These are phyloP conservation scores for Camponotus floridanus DNA, from an alignment of 1,140 invertebrate species.

Conservation along the genomic window DNA sequence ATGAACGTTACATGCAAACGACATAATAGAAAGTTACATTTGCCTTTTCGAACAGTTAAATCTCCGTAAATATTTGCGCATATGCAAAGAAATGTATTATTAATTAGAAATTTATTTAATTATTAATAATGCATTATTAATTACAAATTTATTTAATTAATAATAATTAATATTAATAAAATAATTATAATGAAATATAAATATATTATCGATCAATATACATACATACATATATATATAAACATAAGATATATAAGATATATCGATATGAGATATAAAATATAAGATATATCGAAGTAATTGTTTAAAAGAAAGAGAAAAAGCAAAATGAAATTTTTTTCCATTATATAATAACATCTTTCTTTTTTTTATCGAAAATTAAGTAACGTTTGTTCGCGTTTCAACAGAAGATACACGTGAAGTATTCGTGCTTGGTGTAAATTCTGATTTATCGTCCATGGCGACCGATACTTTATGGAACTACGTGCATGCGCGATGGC, in stretches of 20 bases:
- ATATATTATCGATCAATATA: neutral
- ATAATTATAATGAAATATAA: too few relatives aligned
- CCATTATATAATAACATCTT: neutral
- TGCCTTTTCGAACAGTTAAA: neutral
- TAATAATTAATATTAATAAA: neutral
- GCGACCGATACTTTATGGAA: constrained; percentile 67
- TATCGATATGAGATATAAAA: neutral
- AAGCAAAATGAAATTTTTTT: neutral
- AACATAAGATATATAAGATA: neutral
- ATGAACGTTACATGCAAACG: neutral
- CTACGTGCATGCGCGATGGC: constrained; percentile 49
- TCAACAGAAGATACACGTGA: constrained; percentile 42
- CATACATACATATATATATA: too few relatives aligned
- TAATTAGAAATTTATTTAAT: neutral
- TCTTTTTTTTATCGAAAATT: neutral
- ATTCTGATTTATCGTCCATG: constrained; percentile 69
- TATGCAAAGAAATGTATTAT: neutral
- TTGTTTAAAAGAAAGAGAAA: neutral
- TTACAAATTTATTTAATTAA: neutral
- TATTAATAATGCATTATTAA: neutral
- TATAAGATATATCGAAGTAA: constrained; percentile 4
- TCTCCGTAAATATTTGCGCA: neutral
- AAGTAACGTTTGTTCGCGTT: constrained; percentile 1
- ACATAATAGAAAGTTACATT: neutral
- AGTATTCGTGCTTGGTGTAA: constrained; percentile 60